These are phyloP conservation scores for Dynastes hyllus DNA, from an alignment of 2,888 invertebrate genomes.

Conservation along the genomic window DNA sequence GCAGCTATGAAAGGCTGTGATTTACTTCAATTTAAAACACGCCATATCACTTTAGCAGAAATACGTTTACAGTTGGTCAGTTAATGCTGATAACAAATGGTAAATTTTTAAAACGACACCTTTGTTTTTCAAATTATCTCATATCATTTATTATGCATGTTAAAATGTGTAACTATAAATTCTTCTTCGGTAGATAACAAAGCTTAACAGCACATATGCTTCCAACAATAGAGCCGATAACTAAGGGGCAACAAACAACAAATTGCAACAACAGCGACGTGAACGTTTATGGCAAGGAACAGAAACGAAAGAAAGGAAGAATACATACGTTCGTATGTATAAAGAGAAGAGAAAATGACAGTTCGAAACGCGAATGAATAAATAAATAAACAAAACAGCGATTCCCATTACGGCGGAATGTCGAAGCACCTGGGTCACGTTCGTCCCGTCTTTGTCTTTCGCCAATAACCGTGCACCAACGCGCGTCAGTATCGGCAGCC, in stretches of 20 bases:
- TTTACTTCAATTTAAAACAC: too few relatives aligned
- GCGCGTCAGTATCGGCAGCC: conserved; percentile 2
- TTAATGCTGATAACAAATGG: too few relatives aligned
- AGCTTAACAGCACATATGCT: too few relatives aligned
- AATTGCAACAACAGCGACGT: conserved; percentile 28
- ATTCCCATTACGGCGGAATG: conserved; percentile 47
- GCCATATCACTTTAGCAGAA: too few relatives aligned
- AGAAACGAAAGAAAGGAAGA: conserved; percentile 13
- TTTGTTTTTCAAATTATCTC: too few relatives aligned
- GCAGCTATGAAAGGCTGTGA: too few relatives aligned
- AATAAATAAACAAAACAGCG: conserved; percentile 46
- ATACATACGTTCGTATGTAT: neutral
- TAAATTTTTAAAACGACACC: too few relatives aligned
- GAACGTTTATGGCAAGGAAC: conserved; percentile 34
- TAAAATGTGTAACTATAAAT: too few relatives aligned
- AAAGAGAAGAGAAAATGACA: conserved; percentile 46
- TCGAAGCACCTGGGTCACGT: conserved; percentile 42
- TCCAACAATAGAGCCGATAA: neutral
- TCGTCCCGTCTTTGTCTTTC: conserved; percentile 28
- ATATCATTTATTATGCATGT: too few relatives aligned
- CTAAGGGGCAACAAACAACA: conserved; percentile 13
- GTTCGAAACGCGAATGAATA: conserved; percentile 47
- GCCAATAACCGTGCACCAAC: conserved; percentile 21
- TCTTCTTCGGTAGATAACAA: too few relatives aligned
- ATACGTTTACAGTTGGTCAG: too few relatives aligned